Base-by-base conservation (phyloP, 2,113 vertebrate species). In the Ascaphus truei region DNA sequence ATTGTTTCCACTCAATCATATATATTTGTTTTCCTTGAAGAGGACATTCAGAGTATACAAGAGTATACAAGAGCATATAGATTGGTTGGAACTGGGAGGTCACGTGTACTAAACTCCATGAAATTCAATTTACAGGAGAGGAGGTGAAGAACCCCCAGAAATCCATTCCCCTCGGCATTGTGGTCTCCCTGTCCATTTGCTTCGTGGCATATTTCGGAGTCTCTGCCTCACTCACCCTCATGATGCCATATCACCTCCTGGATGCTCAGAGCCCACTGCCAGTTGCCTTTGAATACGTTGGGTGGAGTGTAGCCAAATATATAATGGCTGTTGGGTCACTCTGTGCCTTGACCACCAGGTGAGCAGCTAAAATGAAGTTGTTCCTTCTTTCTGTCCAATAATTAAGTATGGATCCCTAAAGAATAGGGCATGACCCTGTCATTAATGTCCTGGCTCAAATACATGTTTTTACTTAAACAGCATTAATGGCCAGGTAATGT, bases 231-330 rank as follows among this genome's bases (percentile, higher is more conserved):
- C 92, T 96, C 39, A 95, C 93, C 0, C 78, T 95, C 61, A 94
- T 94, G 93, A 93, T 94, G 91, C 94, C 93, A 1, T 96, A 93
- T 74, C 92, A 93, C 65, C 5, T 85, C 56, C 90, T 95, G 7
- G 84, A 80, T 64, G 62, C 88, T 43, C 80, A 79, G 58, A 95
- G 89, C 76, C 92, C 93, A 0, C 77, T 96, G 30, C 93, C 93
- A 2, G 80, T 62, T 1, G 91, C 93, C 67, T 96, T 94, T 53
- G 69, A 88, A 1, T 83, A 92, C 3, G 18, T 94, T 13, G 88
- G 84, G 34, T 95, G 94, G 93, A 83, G 29, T 56, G 79, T 84
- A 0, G 93, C 91, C 25, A 93, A 89, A 76, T 88, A 93, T 0
- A 71, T 52, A 0, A 75, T 85, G 30, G 78, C 79, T 51, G 72